phyloP scores from a whole-genome alignment of 2,888 invertebrate genomes.

The Cactoblastis cactorum region DNA sequence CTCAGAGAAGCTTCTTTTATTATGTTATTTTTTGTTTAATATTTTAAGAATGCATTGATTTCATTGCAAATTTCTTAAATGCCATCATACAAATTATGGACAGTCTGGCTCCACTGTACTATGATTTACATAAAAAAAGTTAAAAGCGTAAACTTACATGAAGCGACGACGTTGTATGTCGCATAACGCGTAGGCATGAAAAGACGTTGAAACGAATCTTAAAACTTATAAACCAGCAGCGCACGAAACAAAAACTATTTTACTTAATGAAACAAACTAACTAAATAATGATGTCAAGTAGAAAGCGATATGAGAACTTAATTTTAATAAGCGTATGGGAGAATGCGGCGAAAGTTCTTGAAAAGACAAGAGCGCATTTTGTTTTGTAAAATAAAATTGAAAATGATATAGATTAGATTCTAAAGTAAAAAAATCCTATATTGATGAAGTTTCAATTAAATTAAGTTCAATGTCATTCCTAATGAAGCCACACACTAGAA shows the following conservation, averaged over 20 bases:
- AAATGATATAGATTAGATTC: too few species aligned
- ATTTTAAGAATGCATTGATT: too few species aligned
- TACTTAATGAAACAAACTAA: slow-evolving; percentile 51
- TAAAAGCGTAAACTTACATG: slow-evolving; percentile 70
- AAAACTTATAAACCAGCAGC: slow-evolving; percentile 58
- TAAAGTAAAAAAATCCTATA: too few species aligned
- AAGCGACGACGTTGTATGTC: slow-evolving; percentile 67
- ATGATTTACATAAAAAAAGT: slow-evolving; percentile 34
- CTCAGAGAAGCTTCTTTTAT: too few species aligned
- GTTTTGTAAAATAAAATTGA: too few species aligned
- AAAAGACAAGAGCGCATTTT: neutral
- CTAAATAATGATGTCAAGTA: slow-evolving; percentile 43
- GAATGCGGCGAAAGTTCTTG: slow-evolving; percentile 26
- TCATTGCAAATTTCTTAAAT: too few species aligned
- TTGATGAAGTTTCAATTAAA: too few species aligned
- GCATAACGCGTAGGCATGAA: slow-evolving; percentile 69
- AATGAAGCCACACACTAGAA: too few species aligned
- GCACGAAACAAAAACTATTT: slow-evolving; percentile 52
- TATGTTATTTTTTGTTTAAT: too few species aligned
- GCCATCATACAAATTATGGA: neutral
- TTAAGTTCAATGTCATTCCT: too few species aligned
- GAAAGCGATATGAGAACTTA: slow-evolving; percentile 45
- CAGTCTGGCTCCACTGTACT: neutral
- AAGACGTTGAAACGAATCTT: slow-evolving; percentile 68
- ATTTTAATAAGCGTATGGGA: slow-evolving; percentile 49